Percentiles rank a stretch among this genome's conserved stretches.
phyloP scores from a whole-genome alignment of 2,113 vertebrate genomes.

The Caretta caretta region DNA sequence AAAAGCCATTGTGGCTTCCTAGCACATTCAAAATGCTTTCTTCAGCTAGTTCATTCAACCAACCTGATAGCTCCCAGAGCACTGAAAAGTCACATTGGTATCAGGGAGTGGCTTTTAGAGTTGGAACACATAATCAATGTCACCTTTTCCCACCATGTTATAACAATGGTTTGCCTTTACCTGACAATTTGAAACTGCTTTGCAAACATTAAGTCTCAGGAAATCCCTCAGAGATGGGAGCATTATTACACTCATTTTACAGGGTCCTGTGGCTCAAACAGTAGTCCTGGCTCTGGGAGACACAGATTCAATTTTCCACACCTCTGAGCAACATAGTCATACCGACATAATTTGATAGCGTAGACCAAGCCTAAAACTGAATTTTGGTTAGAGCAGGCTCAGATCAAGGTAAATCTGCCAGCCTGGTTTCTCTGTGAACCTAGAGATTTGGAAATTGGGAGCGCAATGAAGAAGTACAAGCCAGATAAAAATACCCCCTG shows the following conservation, averaged over 20 bases:
- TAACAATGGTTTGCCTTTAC: not conserved
- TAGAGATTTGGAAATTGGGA: not conserved
- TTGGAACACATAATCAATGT: not conserved
- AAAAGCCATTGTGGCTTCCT: not conserved
- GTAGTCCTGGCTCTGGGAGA: not conserved
- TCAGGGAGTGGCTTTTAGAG: not conserved
- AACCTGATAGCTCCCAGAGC: not conserved
- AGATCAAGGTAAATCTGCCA: not conserved
- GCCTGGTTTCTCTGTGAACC: not conserved
- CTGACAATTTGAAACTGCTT: not conserved
- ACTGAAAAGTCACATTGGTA: not conserved
- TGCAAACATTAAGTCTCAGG: not conserved
- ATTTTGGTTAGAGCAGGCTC: not conserved
- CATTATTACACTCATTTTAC: not conserved
- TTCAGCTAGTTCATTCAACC: conserved; percentile 12
- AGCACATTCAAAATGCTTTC: not conserved
- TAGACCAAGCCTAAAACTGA: not conserved
- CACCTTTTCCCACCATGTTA: not conserved
- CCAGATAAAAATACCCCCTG: not conserved
- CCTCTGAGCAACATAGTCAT: no score
- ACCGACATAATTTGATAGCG: not conserved
- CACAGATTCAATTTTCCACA: no score
- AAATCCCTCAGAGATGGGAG: not conserved
- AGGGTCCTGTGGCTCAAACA: not conserved
- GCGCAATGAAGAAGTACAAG: not conserved